Evolutionary conservation across 1,140 invertebrate genomes (phyloP), one percentile per base, ranked within the genome.

Genomic region (Linepithema humile): DNA sequence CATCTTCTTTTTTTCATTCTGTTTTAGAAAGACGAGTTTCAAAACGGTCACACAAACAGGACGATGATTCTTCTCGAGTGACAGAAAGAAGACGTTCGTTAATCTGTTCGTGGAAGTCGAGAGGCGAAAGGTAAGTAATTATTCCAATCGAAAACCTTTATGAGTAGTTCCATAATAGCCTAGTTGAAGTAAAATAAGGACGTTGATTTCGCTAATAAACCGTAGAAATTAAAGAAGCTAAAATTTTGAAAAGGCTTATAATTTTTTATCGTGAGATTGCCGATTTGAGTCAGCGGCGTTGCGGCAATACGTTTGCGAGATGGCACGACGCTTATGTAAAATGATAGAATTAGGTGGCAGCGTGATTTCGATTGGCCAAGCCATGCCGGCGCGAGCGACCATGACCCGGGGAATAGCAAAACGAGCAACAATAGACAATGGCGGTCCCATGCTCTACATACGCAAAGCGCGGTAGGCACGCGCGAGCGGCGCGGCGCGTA

Each of bases 361-460:
- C 40, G 72, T 57, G 82, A 87, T 88, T 88, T 60, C 53, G 86
- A 88, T 85, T 85, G 74, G 74, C 85, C 65, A 87, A 86, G 82
- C 64, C 40, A 20, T 40, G 74, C 50, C 87, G 57, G 74, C 86
- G 20, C 85, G 75, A 74, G 70, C 90, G 92, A 91, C 92, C 92
- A 90, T 93, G 92, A 93, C 92, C 92, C 82, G 88, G 32, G 55
- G 87, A 86, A 89, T 90, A 91, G 90, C 85, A 88, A 86, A 82
- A 62, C 78, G 85, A 70, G 72, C 89, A 91, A 93, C 91, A 92
- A 93, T 93, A 90, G 88, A 93, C 91, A 93, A 93, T 92, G 82
- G 83, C 80, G 86, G 87, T 93, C 92, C 91, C 92, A 93, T 93
- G 92, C 92, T 93, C 92, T 91, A 93, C 91, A 93, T 93, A 92